phyloP scores from a whole-genome alignment of 2,888 invertebrate species.

The Diadegma fenestrale region DNA sequence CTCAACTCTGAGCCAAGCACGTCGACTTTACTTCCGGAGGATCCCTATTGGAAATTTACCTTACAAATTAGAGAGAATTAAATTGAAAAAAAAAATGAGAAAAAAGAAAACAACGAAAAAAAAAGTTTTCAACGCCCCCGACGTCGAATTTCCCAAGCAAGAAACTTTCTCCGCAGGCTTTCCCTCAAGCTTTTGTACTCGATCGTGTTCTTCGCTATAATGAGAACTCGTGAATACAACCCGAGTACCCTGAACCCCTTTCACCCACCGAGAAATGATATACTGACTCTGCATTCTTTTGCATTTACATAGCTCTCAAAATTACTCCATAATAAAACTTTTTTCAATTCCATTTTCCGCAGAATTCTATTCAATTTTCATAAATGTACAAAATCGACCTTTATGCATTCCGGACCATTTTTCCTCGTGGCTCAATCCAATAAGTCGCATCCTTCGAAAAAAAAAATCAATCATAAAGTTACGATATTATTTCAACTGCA shows the following conservation, averaged over 20 bases:
- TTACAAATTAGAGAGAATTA: slow-evolving; percentile 83
- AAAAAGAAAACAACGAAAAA: slow-evolving; percentile 15
- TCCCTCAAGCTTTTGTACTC: slow-evolving; percentile 79
- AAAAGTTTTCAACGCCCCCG: slow-evolving; percentile 58
- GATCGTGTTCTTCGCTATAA: slow-evolving; percentile 79
- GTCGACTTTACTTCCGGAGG: slow-evolving; percentile 69
- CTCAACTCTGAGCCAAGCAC: slow-evolving; percentile 14
- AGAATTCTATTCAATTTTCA: not conserved
- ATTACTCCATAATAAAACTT: not conserved
- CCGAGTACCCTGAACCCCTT: slow-evolving; percentile 16
- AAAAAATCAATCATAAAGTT: no score
- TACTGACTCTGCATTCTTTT: not conserved
- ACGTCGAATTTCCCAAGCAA: slow-evolving; percentile 71
- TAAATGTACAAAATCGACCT: not conserved
- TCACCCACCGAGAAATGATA: slow-evolving; percentile 18
- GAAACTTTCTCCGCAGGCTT: slow-evolving; percentile 65
- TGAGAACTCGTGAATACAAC: slow-evolving; percentile 77
- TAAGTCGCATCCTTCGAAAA: no score
- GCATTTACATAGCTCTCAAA: not conserved
- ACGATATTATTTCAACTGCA: no score
- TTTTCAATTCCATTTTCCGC: not conserved
- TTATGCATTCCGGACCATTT: not conserved
- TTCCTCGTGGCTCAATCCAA: not conserved
- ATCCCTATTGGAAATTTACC: slow-evolving; percentile 83
- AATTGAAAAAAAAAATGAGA: slow-evolving; percentile 79